Base-by-base conservation (phyloP, 2,113 vertebrate genomes). In the Drymodes brunneopygia region DNA sequence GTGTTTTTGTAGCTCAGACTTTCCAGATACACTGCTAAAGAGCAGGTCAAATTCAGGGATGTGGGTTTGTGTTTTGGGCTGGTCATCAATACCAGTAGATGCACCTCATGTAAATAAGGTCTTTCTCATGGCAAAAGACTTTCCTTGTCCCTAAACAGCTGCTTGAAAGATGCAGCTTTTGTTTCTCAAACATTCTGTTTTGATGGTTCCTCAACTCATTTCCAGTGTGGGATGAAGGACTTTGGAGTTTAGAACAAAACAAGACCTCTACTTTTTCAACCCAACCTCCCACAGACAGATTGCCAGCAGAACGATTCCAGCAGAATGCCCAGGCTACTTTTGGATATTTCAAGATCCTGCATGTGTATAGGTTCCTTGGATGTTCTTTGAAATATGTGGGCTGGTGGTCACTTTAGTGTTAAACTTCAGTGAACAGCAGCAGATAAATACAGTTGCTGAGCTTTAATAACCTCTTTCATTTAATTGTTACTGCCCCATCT, bases 401-500 rank as follows among this genome's bases (percentile, higher is more conserved):
- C 9, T 62, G 19, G 1, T 70, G 71, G 27, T 86, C 17, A 40
- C 40, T 77, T 86, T 4, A 74, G 47, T 36, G 33, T 94, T 96
- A 83, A 92, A 65, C 3, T 38, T 33, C 42, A 72, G 13, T 58
- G 29, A 45, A 40, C 16, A 70, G 27, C 64, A 85, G 54, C 22
- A 86, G 50, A 73, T 61, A 85, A 92, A 53, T 19, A 33, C 10
- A 33, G 38, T 11, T 50, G 22, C 64, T 85, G 78, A 92, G 62
- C 60, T 75, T 87, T 92, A 38, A 72, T 11, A 62, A 12, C 47
- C 0, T 4, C 22, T 89, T 27, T 6, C 8, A 14, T 74, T 71
- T 86, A 79, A 84, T 90, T 81, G 42, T 86, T 93, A 47, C 61
- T 61, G 53, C 82, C 53, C 47, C 57, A 45, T 89, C 44, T 92